A percentile compares a stretch with the other conserved stretches of the same genome.
phyloP scores from a whole-genome alignment of 2,797 vertebrate genomes.

The Trachops cirrhosus region DNA sequence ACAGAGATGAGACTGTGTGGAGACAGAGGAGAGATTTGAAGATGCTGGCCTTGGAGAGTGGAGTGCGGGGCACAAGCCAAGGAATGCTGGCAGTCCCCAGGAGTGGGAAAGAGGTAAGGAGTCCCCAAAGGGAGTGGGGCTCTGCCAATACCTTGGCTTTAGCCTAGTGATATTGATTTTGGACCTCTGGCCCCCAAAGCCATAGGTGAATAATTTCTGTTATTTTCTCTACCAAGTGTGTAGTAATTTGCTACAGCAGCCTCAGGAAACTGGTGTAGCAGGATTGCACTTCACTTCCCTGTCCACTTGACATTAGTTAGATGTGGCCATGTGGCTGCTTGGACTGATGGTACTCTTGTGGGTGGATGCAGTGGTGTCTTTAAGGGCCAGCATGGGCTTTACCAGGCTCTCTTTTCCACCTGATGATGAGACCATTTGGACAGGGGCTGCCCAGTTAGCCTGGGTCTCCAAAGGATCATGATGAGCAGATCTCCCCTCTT shows the following conservation, averaged over 20 bases:
- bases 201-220: background rate
- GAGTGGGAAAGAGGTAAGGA: background rate
- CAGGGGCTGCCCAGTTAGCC: background rate
- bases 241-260: background rate
- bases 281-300: background rate
- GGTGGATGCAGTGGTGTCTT: background rate
- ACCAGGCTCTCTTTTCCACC: background rate
- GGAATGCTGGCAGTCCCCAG: background rate
- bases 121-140: accelerated
- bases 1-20: background rate
- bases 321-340: background rate
- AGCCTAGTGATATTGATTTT: background rate
- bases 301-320: background rate
- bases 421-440: background rate
- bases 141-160: background rate
- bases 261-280: background rate
- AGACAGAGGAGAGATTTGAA: background rate
- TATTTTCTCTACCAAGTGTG: background rate
- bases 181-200: background rate
- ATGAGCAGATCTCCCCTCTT: background rate
- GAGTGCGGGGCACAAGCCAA: background rate
- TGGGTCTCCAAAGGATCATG: background rate
- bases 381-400: background rate
- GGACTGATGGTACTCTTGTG: background rate
- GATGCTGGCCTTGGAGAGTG: background rate